Base-by-base conservation (phyloP, 2,113 vertebrate species). In the Larimichthys crocea region DNA sequence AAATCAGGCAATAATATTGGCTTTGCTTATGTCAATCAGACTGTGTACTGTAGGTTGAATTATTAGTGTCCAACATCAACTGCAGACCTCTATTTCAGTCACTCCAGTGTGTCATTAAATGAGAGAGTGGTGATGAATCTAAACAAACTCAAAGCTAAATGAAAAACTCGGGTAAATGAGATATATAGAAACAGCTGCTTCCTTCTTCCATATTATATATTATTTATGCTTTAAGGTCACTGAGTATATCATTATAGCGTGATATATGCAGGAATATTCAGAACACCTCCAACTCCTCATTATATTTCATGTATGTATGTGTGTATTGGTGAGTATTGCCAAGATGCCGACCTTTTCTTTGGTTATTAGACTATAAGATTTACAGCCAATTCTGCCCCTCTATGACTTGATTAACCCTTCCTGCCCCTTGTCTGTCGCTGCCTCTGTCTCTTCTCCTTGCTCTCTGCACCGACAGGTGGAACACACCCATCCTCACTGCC, bases 391-490 rank as follows among this genome's bases (percentile, higher is more conserved):
- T 57, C 22, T 2, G 44, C 48, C 48, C 24, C 50, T 57, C 29
- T 67, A 6, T 48, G 44, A 48, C 50, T 63, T 3, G 1, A 42
- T 81, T n/a, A 80, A 76, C 42, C 49, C 62, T 50, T 55, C 75
- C 49, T 76, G 49, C 52, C 60, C 50, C 22, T 16, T 68, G 49
- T 44, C 66, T 48, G 44, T 59, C 31, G 76, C 67, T 71, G 57
- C 64, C 22, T 8, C 22, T 5, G 24, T 52, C 35, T 22, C 46
- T 46, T 78, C 50, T 71, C 26, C 29, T 3, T 48, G 15, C 74
- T 64, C 10, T 50, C 22, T 65, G 44, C 53, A 14, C 14, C 44
- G 60, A 12, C 55, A 80, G 56, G 61, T 50, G 22, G 24, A 59
- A 46, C 55, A 64, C 56, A 65, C 19, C 20, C 31, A 0, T 46